Evolutionary conservation across 2,888 invertebrate genomes (phyloP).

Genomic region (Euspilapteryx auroguttella): DNA sequence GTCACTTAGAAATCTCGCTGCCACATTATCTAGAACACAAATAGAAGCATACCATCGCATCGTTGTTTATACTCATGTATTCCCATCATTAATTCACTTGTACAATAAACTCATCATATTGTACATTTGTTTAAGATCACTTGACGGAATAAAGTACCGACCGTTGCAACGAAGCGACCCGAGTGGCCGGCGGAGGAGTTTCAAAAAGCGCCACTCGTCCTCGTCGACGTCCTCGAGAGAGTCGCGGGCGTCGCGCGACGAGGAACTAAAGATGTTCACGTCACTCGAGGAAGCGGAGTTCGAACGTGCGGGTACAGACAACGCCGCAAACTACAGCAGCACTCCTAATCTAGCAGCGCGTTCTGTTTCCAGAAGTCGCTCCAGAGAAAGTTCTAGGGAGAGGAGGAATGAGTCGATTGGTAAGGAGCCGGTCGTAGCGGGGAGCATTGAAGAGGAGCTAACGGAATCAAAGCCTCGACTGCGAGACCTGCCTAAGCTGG

Average conservation of each 20-base stretch:
- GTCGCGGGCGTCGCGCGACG: slow-evolving; percentile 64
- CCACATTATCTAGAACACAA: too few relatives aligned
- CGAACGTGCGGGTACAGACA: slow-evolving; percentile 28
- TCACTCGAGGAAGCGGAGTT: slow-evolving; percentile 66
- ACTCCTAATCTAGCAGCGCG: slow-evolving; percentile 51
- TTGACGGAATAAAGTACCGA: slow-evolving; percentile 67
- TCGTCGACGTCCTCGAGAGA: slow-evolving; percentile 64
- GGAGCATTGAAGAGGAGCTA: slow-evolving; percentile 11
- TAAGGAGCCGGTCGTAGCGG: slow-evolving; percentile 21
- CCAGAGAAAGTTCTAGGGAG: slow-evolving; percentile 37
- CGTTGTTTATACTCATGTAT: too few relatives aligned
- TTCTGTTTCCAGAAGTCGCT: slow-evolving; percentile 59
- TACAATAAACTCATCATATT: slow-evolving; percentile 39
- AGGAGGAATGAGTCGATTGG: slow-evolving; percentile 29
- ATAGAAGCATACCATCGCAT: too few relatives aligned
- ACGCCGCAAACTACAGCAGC: slow-evolving; percentile 28
- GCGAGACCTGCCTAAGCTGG: slow-evolving; percentile 30
- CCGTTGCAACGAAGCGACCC: slow-evolving; percentile 65
- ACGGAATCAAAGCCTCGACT: slow-evolving; percentile 19
- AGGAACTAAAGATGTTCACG: slow-evolving; percentile 66
- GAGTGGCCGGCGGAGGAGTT: slow-evolving; percentile 62
- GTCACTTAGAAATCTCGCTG: slow-evolving; percentile 19
- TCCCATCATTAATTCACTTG: slow-evolving; percentile 27
- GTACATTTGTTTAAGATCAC: slow-evolving; percentile 58
- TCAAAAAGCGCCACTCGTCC: slow-evolving; percentile 63